These are phyloP conservation scores for Scaptomyza pallida DNA, from an alignment of 1,140 invertebrate genomes.

Conservation along the genomic window DNA sequence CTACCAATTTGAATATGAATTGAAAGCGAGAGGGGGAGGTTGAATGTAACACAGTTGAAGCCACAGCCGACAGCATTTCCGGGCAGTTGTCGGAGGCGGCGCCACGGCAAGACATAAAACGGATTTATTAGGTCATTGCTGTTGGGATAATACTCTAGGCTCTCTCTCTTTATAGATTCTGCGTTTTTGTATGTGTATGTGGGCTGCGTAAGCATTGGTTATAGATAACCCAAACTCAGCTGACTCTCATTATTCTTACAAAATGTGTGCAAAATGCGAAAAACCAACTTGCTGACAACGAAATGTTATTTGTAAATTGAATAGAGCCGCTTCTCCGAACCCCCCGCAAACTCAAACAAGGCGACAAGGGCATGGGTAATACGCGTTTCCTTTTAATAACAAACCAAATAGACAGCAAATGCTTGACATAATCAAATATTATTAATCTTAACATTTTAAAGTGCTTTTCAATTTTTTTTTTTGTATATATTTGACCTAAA, in stretches of 20 bases:
- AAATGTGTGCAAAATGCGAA: slow-evolving; percentile 58
- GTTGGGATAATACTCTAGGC: neutral
- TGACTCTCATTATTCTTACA: slow-evolving; percentile 56
- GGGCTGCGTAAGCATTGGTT: slow-evolving; percentile 59
- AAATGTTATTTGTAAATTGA: slow-evolving; percentile 69
- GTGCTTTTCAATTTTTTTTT: no score
- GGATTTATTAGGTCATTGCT: slow-evolving; percentile 78
- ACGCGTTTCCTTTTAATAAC: neutral
- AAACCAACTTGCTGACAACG: slow-evolving; percentile 60
- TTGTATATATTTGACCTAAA: no score
- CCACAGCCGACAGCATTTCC: slow-evolving; percentile 66
- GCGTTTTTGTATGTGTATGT: neutral
- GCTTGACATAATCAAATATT: no score
- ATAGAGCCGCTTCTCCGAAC: no score
- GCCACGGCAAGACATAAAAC: slow-evolving; percentile 76
- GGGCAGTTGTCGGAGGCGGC: slow-evolving; percentile 56
- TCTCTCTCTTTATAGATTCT: neutral
- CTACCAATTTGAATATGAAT: slow-evolving; percentile 79
- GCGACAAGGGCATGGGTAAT: neutral
- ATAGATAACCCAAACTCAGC: slow-evolving; percentile 34
- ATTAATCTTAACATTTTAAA: no score
- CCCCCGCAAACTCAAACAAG: no score
- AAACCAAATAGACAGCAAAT: neutral
- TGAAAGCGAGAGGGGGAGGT: slow-evolving; percentile 18
- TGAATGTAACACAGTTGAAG: slow-evolving; percentile 25